These are phyloP conservation scores for Boloria euphrosyne DNA, from an alignment of 2,888 invertebrate genomes.

Conservation along the genomic window DNA sequence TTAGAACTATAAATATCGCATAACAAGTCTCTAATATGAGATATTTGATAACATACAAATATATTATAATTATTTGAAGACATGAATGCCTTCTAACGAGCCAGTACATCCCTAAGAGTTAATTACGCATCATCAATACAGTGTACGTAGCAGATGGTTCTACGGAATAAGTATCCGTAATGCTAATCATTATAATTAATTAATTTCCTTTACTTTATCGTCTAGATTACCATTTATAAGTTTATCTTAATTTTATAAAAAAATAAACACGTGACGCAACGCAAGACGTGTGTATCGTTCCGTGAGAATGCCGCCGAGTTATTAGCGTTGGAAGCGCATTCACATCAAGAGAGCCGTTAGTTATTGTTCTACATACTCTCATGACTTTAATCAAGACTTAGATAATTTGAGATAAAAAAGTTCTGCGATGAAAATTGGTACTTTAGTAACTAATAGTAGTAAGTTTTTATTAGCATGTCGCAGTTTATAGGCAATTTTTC, in stretches of 20 bases:
- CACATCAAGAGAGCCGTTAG: slow-evolving; percentile 54
- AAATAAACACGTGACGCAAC: slow-evolving; percentile 56
- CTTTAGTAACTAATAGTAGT: background rate
- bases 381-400: slow-evolving; percentile 24
- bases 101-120: background rate
- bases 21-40: too few species aligned
- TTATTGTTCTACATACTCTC: slow-evolving; percentile 50
- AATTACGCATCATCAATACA: background rate
- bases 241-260: slow-evolving; percentile 42
- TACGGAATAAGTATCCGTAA: background rate
- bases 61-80: background rate
- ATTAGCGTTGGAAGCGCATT: slow-evolving; percentile 54
- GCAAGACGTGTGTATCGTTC: slow-evolving; percentile 65
- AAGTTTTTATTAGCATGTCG: background rate
- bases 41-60: background rate
- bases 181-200: slow-evolving; percentile 1
- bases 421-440: background rate
- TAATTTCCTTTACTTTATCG: slow-evolving; percentile 4
- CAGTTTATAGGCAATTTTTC: background rate
- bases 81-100: background rate
- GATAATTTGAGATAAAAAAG: slow-evolving; percentile 16
- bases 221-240: slow-evolving; percentile 3
- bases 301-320: slow-evolving; percentile 64
- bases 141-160: slow-evolving; percentile 2
- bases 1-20: too few species aligned